Conservation (phyloP, 2,113 vertebrate genomes). For the Cololabis saira region DNA sequence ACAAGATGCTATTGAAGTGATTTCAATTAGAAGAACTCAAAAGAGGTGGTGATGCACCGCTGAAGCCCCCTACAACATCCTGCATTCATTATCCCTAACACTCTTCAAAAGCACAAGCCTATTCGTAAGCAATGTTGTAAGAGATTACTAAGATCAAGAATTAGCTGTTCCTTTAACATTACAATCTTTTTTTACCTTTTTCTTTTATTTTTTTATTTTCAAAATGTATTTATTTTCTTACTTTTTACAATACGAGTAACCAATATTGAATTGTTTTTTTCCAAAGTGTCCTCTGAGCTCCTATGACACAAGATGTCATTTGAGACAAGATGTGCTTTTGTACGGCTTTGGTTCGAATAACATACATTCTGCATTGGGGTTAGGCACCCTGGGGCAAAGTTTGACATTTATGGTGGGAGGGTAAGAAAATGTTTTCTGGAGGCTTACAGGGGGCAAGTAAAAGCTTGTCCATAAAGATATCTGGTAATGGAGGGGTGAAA, state of each 20-base stretch:
- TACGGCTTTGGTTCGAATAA: constrained; percentile 36
- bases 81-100: constrained; percentile 39
- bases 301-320: constrained; percentile 34
- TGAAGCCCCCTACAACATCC: constrained; percentile 21
- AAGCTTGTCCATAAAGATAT: constrained; percentile 62
- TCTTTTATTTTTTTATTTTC: too few species aligned
- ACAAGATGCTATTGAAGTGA: constrained; percentile 38
- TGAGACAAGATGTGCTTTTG: constrained; percentile 30
- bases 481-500: background rate
- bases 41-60: constrained; percentile 12
- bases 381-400: constrained; percentile 27
- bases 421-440: constrained; percentile 19
- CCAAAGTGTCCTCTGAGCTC: background rate
- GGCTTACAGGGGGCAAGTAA: constrained; percentile 29
- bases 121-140: background rate
- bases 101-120: constrained; percentile 21
- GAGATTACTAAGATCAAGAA: background rate
- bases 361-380: constrained; percentile 32
- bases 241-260: constrained; percentile 4
- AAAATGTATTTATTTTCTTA: background rate
- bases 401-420: constrained; percentile 59
- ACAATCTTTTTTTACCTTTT: background rate
- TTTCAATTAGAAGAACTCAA: constrained; percentile 55
- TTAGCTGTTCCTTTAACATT: constrained; percentile 1
- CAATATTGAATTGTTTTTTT: background rate